Conservation (phyloP, 2,888 invertebrate species). For the Pseudococcus viburni region DNA sequence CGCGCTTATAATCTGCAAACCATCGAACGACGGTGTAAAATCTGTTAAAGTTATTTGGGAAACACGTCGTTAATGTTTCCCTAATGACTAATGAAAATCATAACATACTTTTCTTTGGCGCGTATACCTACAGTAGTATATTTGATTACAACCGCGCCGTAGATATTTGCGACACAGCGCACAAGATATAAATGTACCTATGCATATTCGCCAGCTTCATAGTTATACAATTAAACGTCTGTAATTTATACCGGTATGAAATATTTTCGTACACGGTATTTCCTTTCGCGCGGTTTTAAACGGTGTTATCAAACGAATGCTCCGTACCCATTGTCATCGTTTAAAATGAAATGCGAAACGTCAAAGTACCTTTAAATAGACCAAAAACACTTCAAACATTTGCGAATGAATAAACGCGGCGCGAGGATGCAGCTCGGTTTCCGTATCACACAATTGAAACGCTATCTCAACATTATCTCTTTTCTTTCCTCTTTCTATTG, state of each 20-base stretch:
- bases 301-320: slow-evolving; percentile 1
- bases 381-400: slow-evolving; percentile 45
- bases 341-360: slow-evolving; percentile 38
- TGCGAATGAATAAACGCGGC: slow-evolving; percentile 26
- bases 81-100: slow-evolving; percentile 45
- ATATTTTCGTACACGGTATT: slow-evolving; percentile 25
- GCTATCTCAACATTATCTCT: not conserved
- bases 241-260: slow-evolving; percentile 25
- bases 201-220: not conserved
- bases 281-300: not conserved
- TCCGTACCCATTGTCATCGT: slow-evolving; percentile 26
- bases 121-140: not conserved
- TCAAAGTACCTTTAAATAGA: slow-evolving; percentile 42
- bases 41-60: slow-evolving; percentile 36
- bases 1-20: slow-evolving; percentile 7
- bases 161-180: not conserved
- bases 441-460: slow-evolving; percentile 1
- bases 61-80: slow-evolving; percentile 31
- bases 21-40: slow-evolving; percentile 3
- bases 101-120: slow-evolving; percentile 25
- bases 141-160: slow-evolving; percentile 5
- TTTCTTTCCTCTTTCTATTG: not conserved
- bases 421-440: not conserved
- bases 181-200: not conserved
- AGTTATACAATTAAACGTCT: slow-evolving; percentile 20